A percentile compares a stretch with the other conserved stretches of the same genome.
Evolutionary conservation across 1,140 invertebrate genomes (phyloP).

Genomic region (Stegodyphus dumicola): DNA sequence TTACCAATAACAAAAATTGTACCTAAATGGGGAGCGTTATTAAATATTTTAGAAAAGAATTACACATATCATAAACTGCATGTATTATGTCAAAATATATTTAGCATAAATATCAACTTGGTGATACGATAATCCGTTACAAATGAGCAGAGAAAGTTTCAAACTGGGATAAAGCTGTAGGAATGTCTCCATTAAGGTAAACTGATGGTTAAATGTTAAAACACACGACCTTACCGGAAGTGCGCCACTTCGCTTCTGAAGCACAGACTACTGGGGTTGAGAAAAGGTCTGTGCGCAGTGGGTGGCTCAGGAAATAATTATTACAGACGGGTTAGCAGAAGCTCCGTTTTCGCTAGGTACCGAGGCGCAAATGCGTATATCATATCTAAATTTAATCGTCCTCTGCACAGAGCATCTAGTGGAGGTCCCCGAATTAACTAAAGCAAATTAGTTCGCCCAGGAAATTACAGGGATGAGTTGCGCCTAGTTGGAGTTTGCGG

Average conservation of each 20-base stretch:
- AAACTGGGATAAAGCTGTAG: no score
- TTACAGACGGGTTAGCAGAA: slow-evolving; percentile 36
- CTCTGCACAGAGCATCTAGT: slow-evolving; percentile 15
- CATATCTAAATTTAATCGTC: slow-evolving; percentile 60
- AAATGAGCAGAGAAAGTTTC: no score
- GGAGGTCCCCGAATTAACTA: slow-evolving; percentile 26
- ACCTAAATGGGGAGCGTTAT: no score
- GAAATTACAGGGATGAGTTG: slow-evolving; percentile 44
- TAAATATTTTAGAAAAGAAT: no score
- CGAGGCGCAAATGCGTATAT: slow-evolving; percentile 46
- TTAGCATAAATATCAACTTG: no score
- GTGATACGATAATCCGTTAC: no score
- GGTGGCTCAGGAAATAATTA: slow-evolving; percentile 49
- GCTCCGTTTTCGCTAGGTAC: slow-evolving; percentile 15
- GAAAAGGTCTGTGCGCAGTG: background rate
- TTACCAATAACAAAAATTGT: no score
- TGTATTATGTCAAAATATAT: no score
- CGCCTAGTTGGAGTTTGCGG: background rate
- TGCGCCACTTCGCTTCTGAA: slow-evolving; percentile 22
- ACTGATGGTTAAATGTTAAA: slow-evolving; percentile 1
- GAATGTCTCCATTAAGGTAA: no score
- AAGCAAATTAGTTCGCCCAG: slow-evolving; percentile 55
- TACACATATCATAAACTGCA: no score
- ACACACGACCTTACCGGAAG: slow-evolving; percentile 13
- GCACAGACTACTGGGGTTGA: background rate